Conservation (phyloP, 2,888 invertebrate genomes). For the Ornithoptera priamus region DNA sequence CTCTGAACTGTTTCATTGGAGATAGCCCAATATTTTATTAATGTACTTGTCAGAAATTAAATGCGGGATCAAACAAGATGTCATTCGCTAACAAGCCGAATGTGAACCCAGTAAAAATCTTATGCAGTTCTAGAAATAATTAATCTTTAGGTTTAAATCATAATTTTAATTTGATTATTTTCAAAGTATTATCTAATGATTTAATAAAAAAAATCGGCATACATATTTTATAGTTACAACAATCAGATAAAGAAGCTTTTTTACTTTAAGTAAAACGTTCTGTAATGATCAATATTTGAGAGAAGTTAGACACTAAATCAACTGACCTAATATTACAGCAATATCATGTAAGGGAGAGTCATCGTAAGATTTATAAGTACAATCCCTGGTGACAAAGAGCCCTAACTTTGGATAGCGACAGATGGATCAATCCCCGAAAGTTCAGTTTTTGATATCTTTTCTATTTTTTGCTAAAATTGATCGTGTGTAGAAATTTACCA, state of each 20-base stretch:
- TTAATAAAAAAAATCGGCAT: too few species aligned
- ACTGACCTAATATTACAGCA: conserved; percentile 60
- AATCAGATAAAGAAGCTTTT: not conserved
- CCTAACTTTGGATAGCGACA: conserved; percentile 56
- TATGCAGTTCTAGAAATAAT: not conserved
- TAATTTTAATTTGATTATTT: too few species aligned
- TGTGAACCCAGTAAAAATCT: not conserved
- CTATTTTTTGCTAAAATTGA: conserved; percentile 24
- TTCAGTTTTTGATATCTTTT: conserved; percentile 37
- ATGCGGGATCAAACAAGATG: conserved; percentile 17
- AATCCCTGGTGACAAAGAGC: conserved; percentile 58
- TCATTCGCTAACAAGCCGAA: not conserved
- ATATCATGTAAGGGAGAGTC: conserved; percentile 58
- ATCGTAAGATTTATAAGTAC: conserved; percentile 62
- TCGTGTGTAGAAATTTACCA: conserved; percentile 18
- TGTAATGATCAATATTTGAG: conserved; percentile 52
- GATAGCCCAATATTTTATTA: conserved; percentile 67
- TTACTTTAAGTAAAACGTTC: not conserved
- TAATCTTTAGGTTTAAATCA: too few species aligned
- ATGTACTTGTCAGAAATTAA: conserved; percentile 52
- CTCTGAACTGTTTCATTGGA: conserved; percentile 63
- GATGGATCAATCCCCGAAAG: conserved; percentile 46
- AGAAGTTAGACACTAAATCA: conserved; percentile 61
- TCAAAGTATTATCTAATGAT: too few species aligned
- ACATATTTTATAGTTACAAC: not conserved